Evolutionary conservation across 53 echinoderm and acorn worm species (phyloP).

Genomic region (Arbacia lixula): DNA sequence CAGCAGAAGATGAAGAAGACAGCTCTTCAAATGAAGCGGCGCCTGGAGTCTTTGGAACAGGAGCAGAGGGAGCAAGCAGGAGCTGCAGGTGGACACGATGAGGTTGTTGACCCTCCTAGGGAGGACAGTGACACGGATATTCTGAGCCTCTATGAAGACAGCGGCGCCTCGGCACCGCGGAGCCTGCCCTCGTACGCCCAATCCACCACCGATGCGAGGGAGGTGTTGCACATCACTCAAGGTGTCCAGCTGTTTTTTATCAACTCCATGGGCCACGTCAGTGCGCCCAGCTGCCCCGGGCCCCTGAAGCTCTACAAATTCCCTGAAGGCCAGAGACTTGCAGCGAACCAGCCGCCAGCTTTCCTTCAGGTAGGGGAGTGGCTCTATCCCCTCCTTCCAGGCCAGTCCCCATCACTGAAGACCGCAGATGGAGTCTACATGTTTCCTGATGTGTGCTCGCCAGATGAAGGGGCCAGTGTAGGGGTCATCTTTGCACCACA

Average conservation of each 20-base stretch:
- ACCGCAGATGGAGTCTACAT: conserved; percentile 82
- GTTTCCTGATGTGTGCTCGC: conserved; percentile 83
- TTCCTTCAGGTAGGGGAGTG: conserved; percentile 96
- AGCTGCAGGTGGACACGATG: neutral
- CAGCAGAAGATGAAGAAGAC: conserved; percentile 96
- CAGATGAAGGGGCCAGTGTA: conserved; percentile 83
- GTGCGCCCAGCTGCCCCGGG: conserved; percentile 85
- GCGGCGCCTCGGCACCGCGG: conserved; percentile 18
- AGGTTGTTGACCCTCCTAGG: too few relatives aligned
- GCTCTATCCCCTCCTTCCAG: conserved; percentile 91
- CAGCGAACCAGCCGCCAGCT: conserved; percentile 81
- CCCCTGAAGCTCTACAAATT: conserved; percentile 84
- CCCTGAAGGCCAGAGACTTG: conserved; percentile 56
- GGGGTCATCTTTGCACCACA: conserved; percentile 85
- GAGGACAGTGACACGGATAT: conserved; percentile 8
- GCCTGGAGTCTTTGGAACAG: conserved; percentile 82
- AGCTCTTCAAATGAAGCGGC: conserved; percentile 78
- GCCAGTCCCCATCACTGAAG: conserved; percentile 88
- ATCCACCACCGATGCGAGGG: conserved; percentile 78
- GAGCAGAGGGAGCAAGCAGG: neutral
- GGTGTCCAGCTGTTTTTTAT: conserved; percentile 96
- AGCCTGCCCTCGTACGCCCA: conserved; percentile 88
- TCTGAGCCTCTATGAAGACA: conserved; percentile 62
- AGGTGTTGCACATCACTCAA: conserved; percentile 73
- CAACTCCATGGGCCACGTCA: conserved; percentile 86